Evolutionary conservation across 2,113 vertebrate species (phyloP), one percentile per base, ranked within the genome.

Genomic region (Engystomops pustulosus): DNA sequence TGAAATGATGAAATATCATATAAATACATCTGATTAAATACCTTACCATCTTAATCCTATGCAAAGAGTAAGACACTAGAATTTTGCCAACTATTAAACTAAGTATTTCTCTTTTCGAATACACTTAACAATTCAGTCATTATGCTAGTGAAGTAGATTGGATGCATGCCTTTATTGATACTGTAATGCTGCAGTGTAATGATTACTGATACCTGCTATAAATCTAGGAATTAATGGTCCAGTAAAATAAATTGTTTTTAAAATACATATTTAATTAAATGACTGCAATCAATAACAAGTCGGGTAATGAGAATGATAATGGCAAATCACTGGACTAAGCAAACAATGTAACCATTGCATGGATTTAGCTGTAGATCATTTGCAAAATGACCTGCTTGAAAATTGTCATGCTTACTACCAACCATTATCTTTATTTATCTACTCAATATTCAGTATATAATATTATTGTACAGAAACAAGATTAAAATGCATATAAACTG

Each of bases 201-300:
- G 68, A 55, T 72, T 82, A 82, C 80, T 82, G 80, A 38, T 82
- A 82, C 51, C 51, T 27, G 30, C 80, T 60, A 82, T 82, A 72
- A 82, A 82, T 82, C 80, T 82, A 38, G 23, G 69, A 74, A 82
- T 72, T 82, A 82, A 82, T 82, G 80, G 80, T 44, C 80, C 69
- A 72, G 68, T 60, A 72, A 82, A 82, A 82, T 58, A 82, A 72
- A 72, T 82, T 71, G 69, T 82, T 72, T 82, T 82, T 82, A 82
- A 82, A 82, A 82, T 82, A 82, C 80, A 82, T 82, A 82, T 82
- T 72, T 82, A 82, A 82, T 82, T 72, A 82, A 82, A 82, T 72
- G 32, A 60, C 34, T 38, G 38, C 80, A 82, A 82, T 82, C 80
- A 82, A 82, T 82, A 82, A 72, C 47, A 72, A 58, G 68, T 27